Base-by-base conservation (phyloP, 1,140 invertebrate species). In the Vanessa tameamea region DNA sequence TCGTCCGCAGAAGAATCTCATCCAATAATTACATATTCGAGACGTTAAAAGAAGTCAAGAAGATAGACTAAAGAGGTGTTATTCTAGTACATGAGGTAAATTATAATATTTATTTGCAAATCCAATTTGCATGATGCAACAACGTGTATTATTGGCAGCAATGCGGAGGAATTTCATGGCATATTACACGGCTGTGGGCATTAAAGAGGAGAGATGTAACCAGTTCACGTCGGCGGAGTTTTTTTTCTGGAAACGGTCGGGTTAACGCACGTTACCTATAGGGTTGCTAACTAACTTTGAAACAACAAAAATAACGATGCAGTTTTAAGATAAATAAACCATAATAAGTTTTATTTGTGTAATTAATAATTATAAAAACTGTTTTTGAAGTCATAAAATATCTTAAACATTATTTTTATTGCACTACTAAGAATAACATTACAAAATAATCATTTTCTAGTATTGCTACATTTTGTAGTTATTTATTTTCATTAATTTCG, bases 41-140 rank as follows among this genome's bases (percentile, higher is more conserved):
- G 48, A 50, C 13, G 14, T 4, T 51, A 51, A 51, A 43, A 43
- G 14, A 51, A n/a, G 48, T 51, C 48, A 14, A 51, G 48, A 57
- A 57, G 20, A 16, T 61, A 13, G 5, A 61, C n/a, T 47, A 69
- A 69, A 31, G 66, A 59, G 47, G 66, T 47, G 14, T 43, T 26
- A 59, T 69, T 15, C 6, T 37, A 2, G 37, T 14, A 12, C 47
- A 57, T 69, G 57, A 47, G 53, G 53, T 23, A 57, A 69, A 55
- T 55, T 53, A 37, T 16, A 67, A 55, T 67, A 55, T 55, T 55
- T 69, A 26, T 57, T 69, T 69, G 57, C 47, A 70, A 63, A 51
- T 37, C 14, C 15, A 50, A 73, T 73, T 73, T 61, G 64, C 64
- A 72, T 73, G 72, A 73, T 66, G 72, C 72, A 73, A 73, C 37